Percentiles rank a stretch among this genome's conserved stretches.
Conservation (phyloP, 1,140 invertebrate species). For the Copidosoma floridanum region DNA sequence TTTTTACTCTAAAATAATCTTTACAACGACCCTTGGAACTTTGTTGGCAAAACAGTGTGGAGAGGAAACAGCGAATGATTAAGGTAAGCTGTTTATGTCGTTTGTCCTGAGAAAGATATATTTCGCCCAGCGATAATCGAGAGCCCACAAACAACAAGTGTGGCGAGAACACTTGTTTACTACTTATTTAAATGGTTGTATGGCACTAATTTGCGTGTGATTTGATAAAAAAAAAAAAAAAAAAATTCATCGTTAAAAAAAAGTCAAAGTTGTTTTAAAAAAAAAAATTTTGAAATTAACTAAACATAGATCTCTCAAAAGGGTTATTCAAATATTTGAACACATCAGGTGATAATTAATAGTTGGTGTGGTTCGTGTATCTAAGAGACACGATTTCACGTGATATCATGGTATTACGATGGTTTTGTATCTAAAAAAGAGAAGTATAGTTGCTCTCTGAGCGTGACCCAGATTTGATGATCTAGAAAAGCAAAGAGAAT, state of each 20-base stretch:
- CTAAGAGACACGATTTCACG: no score
- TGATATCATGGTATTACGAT: neutral
- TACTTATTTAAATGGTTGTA: slow-evolving; percentile 12
- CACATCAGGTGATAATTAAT: no score
- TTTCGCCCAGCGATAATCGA: slow-evolving; percentile 18
- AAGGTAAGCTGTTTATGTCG: slow-evolving; percentile 18
- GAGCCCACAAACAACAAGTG: slow-evolving; percentile 22
- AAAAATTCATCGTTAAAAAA: no score
- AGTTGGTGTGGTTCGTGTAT: no score
- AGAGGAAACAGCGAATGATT: slow-evolving; percentile 11
- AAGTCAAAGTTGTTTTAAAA: no score
- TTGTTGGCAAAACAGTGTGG: no score
- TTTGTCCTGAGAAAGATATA: slow-evolving; percentile 19
- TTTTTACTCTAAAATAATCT: no score
- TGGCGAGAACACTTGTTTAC: slow-evolving; percentile 15
- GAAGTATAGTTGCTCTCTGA: slow-evolving; percentile 6
- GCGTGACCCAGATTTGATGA: slow-evolving; percentile 5
- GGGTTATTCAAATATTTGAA: no score
- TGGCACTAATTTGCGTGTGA: slow-evolving; percentile 14
- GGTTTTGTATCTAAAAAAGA: neutral
- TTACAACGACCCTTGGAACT: slow-evolving; percentile 3
- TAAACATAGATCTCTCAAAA: no score
- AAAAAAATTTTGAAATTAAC: no score
- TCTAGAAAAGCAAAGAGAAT: neutral
- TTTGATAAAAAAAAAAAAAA: slow-evolving; percentile 7